phyloP scores from a whole-genome alignment of 2,888 invertebrate genomes.

The Athalia rosae region DNA sequence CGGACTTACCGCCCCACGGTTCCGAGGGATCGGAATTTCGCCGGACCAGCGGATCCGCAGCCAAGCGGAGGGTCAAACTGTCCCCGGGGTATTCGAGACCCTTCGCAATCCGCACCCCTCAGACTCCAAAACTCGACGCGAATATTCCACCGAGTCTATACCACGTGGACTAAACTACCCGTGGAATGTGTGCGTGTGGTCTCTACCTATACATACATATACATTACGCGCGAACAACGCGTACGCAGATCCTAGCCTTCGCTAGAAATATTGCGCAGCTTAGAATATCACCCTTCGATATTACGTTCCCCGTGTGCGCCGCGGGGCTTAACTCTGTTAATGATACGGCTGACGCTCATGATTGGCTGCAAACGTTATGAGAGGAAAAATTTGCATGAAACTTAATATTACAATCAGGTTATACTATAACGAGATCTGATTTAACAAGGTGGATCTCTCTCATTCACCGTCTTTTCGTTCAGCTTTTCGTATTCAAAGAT shows the following conservation, averaged over 20 bases:
- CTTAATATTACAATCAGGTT: constrained; percentile 25
- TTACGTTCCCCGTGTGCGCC: constrained; percentile 4
- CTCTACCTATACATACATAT: too few relatives aligned
- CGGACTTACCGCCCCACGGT: constrained; percentile 19
- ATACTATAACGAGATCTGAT: constrained; percentile 8
- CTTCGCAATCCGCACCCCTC: constrained; percentile 20
- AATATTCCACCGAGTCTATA: constrained; percentile 9
- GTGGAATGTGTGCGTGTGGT: too few relatives aligned
- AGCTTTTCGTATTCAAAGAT: too few relatives aligned
- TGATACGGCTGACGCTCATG: constrained; percentile 14
- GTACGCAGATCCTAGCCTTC: not conserved
- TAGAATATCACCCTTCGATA: constrained; percentile 6
- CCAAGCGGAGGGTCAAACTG: constrained; percentile 41
- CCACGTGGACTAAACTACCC: constrained; percentile 40
- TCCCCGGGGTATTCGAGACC: constrained; percentile 38
- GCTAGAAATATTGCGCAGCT: constrained; percentile 36
- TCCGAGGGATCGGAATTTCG: constrained; percentile 28
- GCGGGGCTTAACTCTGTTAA: constrained; percentile 1
- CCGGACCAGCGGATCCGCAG: not conserved
- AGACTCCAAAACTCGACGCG: constrained; percentile 19
- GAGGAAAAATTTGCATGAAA: constrained; percentile 25
- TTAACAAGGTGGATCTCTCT: constrained; percentile 10
- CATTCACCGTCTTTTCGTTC: not conserved
- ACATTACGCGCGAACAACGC: too few relatives aligned
- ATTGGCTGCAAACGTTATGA: constrained; percentile 32